A percentile compares a stretch with the other conserved stretches of the same genome.
These are phyloP conservation scores for Tethya wilhelma DNA, from an alignment of 37 sponge, comb jelly and placozoan genomes.

Conservation along the genomic window DNA sequence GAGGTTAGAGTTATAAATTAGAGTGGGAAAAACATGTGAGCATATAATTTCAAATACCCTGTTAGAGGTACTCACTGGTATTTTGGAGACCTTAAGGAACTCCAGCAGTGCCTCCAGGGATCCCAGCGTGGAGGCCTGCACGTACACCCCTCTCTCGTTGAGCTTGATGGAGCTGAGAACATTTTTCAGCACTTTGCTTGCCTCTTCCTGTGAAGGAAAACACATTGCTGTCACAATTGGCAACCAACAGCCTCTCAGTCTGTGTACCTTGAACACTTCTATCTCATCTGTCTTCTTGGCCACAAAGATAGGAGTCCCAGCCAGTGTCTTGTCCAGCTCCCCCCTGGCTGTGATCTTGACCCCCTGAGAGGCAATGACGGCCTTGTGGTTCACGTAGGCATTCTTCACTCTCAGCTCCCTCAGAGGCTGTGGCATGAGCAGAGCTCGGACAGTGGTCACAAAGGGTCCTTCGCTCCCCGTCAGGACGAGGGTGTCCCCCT, in stretches of 20 bases:
- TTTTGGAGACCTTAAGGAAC: slow-evolving; percentile 95
- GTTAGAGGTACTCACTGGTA: slow-evolving; percentile 96
- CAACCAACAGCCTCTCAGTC: not conserved
- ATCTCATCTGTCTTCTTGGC: slow-evolving; percentile 91
- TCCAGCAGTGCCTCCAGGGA: slow-evolving; percentile 95
- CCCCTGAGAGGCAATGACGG: slow-evolving; percentile 82
- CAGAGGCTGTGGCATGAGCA: slow-evolving; percentile 97
- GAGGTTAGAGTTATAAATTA: not conserved
- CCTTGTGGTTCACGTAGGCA: slow-evolving; percentile 85
- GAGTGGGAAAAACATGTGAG: not conserved
- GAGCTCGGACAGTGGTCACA: slow-evolving; percentile 79
- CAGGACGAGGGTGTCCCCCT: slow-evolving; percentile 95
- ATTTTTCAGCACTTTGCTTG: slow-evolving; percentile 52
- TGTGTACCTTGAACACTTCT: slow-evolving; percentile 78
- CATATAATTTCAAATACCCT: too few species aligned
- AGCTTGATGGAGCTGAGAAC: slow-evolving; percentile 84
- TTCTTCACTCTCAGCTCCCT: slow-evolving; percentile 95
- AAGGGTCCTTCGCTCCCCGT: slow-evolving; percentile 92
- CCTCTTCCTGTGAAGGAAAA: slow-evolving; percentile 60
- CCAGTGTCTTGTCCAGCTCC: slow-evolving; percentile 91
- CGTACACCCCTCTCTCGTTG: slow-evolving; percentile 93
- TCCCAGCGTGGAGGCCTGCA: slow-evolving; percentile 98
- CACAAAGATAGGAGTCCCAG: slow-evolving; percentile 91
- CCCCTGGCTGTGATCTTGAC: slow-evolving; percentile 82
- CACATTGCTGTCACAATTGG: not conserved